Evolutionary conservation across 2,113 vertebrate genomes (phyloP).

Genomic region (Colinus virginianus): DNA sequence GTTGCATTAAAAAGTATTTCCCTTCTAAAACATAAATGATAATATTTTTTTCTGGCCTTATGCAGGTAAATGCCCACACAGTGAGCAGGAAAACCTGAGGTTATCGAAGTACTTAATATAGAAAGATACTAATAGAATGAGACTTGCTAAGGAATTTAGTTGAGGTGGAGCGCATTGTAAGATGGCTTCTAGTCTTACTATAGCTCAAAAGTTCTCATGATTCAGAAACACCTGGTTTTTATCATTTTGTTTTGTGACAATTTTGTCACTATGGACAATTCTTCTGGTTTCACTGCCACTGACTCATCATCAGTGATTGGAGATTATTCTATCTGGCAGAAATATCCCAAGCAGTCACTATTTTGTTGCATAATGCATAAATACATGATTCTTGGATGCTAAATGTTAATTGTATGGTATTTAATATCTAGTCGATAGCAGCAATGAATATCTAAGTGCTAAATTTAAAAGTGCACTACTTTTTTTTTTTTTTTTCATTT

Average conservation of each 20-base stretch:
- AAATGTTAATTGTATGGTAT: neutral
- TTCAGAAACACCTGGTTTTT: neutral
- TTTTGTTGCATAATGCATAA: neutral
- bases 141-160: neutral
- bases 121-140: neutral
- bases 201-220: neutral
- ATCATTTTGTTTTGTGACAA: neutral
- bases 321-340: neutral
- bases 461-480: neutral
- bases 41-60: neutral
- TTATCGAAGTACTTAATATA: fast-evolving
- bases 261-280: neutral
- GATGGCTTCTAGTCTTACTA: neutral
- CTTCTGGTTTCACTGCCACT: neutral
- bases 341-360: neutral
- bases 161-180: neutral
- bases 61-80: neutral
- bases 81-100: neutral
- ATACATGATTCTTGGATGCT: neutral
- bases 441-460: neutral
- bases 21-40: neutral
- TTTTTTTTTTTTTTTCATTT: neutral
- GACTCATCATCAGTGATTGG: neutral
- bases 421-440: neutral
- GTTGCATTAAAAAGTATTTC: neutral